Evolutionary conservation across 2,888 invertebrate genomes (phyloP), one percentile per base, ranked within the genome.

Genomic region (Sinelater perroti): DNA sequence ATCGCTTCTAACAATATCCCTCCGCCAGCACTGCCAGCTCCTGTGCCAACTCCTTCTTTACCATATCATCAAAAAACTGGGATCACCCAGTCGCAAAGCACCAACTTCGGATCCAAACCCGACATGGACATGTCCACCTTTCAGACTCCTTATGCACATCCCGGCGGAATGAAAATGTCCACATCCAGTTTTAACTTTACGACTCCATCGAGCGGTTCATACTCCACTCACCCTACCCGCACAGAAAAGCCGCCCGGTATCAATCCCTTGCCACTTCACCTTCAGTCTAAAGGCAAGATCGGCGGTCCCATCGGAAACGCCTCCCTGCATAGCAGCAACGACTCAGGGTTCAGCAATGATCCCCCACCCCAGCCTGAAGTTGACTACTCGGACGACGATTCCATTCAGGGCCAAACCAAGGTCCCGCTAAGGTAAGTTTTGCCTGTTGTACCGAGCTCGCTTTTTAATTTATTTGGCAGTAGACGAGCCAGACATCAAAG

Each of bases 261-360:
- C 18, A 77, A 76, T 8, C 77, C 76, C 20, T 67, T 76, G 46
- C 79, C 77, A 8, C 68, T 75, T 45, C 79, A 78, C 47, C 62
- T 70, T 35, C 68, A 69, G 63, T 62, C 60, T 35, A 67, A 61
- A 56, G 67, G 65, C 10, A 78, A 73, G 68, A 77, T 73, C 49
- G 78, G 75, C 69, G 78, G 76, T 55, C 78, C 79, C 16, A 87
- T 87, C 36, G 88, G 88, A 56, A 89, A 88, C 73, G 86, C 87
- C 1, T 93, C 92, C 30, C 84, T 94, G 66, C 93, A 94, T 77
- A 93, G 93, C 78, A 93, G 93, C 75, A 94, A 94, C 78, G 94
- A 94, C 78, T 93, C 93, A 67, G 94, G 94, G 10, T 94, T 94
- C 78, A 92, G 93, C 71, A 93, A 94, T 75, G 94, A 94, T 74